phyloP scores from a whole-genome alignment of 2,888 invertebrate genomes.

The Hofmannophila pseudospretella region DNA sequence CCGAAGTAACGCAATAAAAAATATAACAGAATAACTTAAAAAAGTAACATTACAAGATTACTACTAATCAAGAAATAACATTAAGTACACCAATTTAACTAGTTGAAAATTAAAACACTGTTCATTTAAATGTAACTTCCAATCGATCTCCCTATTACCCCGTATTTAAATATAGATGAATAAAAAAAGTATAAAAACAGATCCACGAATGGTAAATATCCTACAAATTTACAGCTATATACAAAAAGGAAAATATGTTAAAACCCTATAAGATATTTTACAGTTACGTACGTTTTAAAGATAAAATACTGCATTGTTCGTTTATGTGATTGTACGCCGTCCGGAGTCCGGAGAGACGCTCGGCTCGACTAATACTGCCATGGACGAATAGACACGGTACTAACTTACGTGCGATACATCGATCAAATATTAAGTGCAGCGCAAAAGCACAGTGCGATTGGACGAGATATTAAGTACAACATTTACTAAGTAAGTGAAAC shows the following conservation, averaged over 20 bases:
- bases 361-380: slow-evolving; percentile 45
- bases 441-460: slow-evolving; percentile 60
- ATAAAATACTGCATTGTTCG: slow-evolving; percentile 66
- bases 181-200: slow-evolving; percentile 53
- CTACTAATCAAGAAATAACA: slow-evolving; percentile 25
- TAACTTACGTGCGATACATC: slow-evolving; percentile 30
- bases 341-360: slow-evolving; percentile 24
- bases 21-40: slow-evolving; percentile 25
- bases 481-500: slow-evolving; percentile 19
- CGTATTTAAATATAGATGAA: slow-evolving; percentile 18
- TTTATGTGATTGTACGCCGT: slow-evolving; percentile 27
- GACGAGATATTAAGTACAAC: slow-evolving; percentile 48
- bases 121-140: slow-evolving; percentile 23
- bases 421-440: slow-evolving; percentile 30
- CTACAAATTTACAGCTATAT: slow-evolving; percentile 73
- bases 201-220: slow-evolving; percentile 56
- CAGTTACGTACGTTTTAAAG: slow-evolving; percentile 46
- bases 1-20: slow-evolving; percentile 13
- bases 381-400: slow-evolving; percentile 43
- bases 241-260: slow-evolving; percentile 66
- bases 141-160: slow-evolving; percentile 30
- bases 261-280: slow-evolving; percentile 45
- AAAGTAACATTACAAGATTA: slow-evolving; percentile 21
- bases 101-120: slow-evolving; percentile 11
- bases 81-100: slow-evolving; percentile 23